Percentiles rank a stretch among this genome's conserved stretches.
Conservation (phyloP, 2,113 vertebrate species). For the Sturnus vulgaris region DNA sequence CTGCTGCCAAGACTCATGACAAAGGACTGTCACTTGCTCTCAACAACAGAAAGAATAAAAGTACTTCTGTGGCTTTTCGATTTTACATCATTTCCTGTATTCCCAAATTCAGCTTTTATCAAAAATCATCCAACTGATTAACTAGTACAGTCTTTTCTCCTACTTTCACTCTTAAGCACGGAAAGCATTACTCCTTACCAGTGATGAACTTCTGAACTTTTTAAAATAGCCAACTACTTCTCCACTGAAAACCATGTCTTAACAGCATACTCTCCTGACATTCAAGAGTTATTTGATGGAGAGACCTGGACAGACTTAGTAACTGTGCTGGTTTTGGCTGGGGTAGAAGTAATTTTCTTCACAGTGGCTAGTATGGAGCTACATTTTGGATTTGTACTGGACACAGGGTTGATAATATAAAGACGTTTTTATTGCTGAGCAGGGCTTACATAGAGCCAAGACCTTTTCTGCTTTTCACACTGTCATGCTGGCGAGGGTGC, state of each 20-base stretch:
- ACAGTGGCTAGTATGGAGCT: not conserved
- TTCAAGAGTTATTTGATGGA: not conserved
- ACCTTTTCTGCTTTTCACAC: not conserved
- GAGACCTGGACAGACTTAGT: not conserved
- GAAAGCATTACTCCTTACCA: not conserved
- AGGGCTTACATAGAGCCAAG: not conserved
- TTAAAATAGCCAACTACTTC: not conserved
- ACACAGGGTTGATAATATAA: not conserved
- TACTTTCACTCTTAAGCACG: not conserved
- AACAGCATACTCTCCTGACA: not conserved
- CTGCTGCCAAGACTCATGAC: not conserved
- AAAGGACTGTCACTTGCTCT: not conserved
- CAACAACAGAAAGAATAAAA: not conserved
- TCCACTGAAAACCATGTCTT: not conserved
- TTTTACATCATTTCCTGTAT: not conserved
- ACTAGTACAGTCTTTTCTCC: not conserved
- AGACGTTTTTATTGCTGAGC: not conserved
- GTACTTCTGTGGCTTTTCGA: not conserved
- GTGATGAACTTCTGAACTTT: not conserved
- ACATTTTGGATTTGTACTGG: not conserved
- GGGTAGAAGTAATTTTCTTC: not conserved
- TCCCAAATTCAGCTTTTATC: not conserved
- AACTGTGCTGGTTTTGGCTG: not conserved
- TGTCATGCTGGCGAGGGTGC: accelerated
- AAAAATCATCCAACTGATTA: not conserved